phyloP scores from a whole-genome alignment of 2,797 vertebrate genomes.

The Bradypus variegatus region DNA sequence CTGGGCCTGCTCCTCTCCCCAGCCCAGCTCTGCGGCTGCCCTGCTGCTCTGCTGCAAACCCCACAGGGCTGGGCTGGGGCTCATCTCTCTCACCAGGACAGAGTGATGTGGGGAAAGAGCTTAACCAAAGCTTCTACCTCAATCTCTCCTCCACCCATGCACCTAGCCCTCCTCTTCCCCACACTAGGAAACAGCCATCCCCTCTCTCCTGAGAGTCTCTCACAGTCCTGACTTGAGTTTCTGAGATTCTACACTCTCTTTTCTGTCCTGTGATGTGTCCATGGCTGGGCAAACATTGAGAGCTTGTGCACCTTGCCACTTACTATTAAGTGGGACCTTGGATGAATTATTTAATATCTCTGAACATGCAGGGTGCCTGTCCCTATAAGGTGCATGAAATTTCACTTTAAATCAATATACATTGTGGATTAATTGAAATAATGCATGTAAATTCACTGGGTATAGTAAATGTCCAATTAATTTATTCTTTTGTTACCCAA shows the following conservation, averaged over 20 bases:
- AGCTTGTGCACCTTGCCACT: not conserved
- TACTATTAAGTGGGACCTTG: not conserved
- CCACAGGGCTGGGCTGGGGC: not conserved
- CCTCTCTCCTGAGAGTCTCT: not conserved
- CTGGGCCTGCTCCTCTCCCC: not conserved
- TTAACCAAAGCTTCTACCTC: not conserved
- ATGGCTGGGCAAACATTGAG: not conserved
- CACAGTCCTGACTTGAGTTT: not conserved
- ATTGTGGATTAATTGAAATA: not conserved
- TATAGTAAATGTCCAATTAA: not conserved
- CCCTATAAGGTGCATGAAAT: not conserved
- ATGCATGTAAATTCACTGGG: not conserved
- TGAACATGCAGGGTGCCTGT: not conserved
- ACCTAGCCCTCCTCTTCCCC: not conserved
- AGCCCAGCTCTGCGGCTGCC: not conserved
- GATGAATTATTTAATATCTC: not conserved
- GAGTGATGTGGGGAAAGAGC: not conserved
- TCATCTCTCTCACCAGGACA: not conserved
- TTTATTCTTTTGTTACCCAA: not conserved
- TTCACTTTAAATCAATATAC: not conserved
- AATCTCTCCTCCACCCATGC: not conserved
- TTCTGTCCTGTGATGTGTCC: not conserved
- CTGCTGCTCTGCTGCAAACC: not conserved
- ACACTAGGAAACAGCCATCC: not conserved
- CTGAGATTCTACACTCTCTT: not conserved